Percentiles rank a stretch among this genome's conserved stretches.
These are phyloP conservation scores for Bubo blakistoni DNA, from an alignment of 2,113 vertebrate genomes.

Conservation along the genomic window DNA sequence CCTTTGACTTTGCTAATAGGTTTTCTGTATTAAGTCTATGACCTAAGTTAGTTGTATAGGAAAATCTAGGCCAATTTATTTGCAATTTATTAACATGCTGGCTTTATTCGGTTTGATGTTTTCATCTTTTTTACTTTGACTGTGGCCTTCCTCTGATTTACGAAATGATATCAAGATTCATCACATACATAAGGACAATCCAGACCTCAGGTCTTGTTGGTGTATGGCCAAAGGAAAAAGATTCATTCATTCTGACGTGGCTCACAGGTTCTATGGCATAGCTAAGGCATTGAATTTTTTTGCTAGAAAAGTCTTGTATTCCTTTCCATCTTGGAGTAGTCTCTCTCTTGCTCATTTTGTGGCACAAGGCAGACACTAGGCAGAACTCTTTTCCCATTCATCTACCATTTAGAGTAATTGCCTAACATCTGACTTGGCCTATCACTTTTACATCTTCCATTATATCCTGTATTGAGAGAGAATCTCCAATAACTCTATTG, in stretches of 20 bases:
- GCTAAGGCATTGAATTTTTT: not conserved
- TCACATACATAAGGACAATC: not conserved
- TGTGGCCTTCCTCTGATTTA: not conserved
- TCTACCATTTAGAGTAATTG: not conserved
- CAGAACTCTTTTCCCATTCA: not conserved
- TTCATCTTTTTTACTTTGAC: not conserved
- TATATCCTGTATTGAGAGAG: not conserved
- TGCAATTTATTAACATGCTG: not conserved
- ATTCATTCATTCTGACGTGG: not conserved
- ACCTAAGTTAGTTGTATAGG: not conserved
- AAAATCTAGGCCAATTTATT: not conserved
- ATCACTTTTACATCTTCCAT: not conserved
- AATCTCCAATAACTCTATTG: not conserved
- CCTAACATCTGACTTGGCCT: not conserved
- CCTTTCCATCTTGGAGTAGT: not conserved
- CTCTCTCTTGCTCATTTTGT: not conserved
- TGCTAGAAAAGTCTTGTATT: not conserved
- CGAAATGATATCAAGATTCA: not conserved
- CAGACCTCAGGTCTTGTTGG: not conserved
- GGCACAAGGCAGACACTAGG: not conserved
- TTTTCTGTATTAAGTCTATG: not conserved
- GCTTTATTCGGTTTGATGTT: not conserved
- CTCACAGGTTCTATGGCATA: too few species aligned
- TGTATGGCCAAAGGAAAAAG: not conserved
- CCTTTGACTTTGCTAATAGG: constrained; percentile 12